phyloP scores from a whole-genome alignment of 2,113 vertebrate genomes.

The Chloropsis cyanopogon region DNA sequence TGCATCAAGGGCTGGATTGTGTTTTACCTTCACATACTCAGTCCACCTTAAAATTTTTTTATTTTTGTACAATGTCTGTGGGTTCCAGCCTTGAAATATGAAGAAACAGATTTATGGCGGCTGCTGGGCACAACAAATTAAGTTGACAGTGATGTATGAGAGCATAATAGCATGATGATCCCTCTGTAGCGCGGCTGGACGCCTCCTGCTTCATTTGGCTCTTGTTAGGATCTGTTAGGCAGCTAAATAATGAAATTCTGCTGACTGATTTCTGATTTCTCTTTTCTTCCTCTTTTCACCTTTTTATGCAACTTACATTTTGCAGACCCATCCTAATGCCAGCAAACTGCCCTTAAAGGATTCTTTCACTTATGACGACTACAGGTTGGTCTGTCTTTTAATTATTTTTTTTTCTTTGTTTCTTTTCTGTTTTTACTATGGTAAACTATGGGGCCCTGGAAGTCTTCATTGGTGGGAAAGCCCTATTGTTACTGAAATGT shows the following conservation, averaged over 20 bases:
- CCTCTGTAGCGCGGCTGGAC: slow-evolving; percentile 76
- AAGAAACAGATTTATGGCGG: slow-evolving; percentile 94
- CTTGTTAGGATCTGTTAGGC: slow-evolving; percentile 91
- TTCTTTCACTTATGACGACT: slow-evolving; percentile 97
- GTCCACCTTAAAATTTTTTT: slow-evolving; percentile 72
- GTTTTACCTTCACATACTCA: slow-evolving; percentile 9
- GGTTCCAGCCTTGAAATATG: slow-evolving; percentile 82
- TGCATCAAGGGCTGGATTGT: neutral
- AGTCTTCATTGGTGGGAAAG: neutral
- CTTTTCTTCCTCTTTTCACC: slow-evolving; percentile 55
- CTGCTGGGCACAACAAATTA: slow-evolving; percentile 96
- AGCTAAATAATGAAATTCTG: slow-evolving; percentile 88
- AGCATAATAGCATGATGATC: slow-evolving; percentile 83
- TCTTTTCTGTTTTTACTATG: neutral
- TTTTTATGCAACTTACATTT: slow-evolving; percentile 67
- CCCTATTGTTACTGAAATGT: neutral
- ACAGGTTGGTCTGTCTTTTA: slow-evolving; percentile 86
- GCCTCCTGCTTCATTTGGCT: slow-evolving; percentile 85
- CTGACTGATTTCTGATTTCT: slow-evolving; percentile 81
- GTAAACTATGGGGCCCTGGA: neutral
- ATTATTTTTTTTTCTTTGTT: neutral
- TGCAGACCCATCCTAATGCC: slow-evolving; percentile 94
- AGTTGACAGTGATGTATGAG: slow-evolving; percentile 96
- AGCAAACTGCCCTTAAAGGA: slow-evolving; percentile 97
- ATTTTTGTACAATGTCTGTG: slow-evolving; percentile 72